A percentile compares a stretch with the other conserved stretches of the same genome.
Conservation (phyloP, 2,888 invertebrate genomes). For the Phengaris alcon region DNA sequence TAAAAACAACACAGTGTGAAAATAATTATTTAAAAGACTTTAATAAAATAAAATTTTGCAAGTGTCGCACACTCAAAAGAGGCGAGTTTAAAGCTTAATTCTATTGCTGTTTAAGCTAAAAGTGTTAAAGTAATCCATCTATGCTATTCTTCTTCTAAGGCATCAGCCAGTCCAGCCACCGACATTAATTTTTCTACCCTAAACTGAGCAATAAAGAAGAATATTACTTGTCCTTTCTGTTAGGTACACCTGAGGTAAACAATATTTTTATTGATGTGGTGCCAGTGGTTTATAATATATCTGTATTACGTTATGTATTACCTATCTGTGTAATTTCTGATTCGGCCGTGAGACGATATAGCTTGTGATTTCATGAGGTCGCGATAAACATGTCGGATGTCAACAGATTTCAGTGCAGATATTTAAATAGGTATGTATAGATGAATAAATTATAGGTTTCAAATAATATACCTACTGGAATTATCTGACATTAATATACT, state of each 20-base stretch:
- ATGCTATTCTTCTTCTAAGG: background rate
- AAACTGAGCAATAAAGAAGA: background rate
- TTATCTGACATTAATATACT: background rate
- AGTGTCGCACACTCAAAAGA: too few relatives aligned
- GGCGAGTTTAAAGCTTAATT: too few relatives aligned
- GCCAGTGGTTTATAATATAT: conserved; percentile 26
- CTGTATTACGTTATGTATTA: too few relatives aligned
- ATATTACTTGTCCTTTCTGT: background rate
- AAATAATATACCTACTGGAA: background rate
- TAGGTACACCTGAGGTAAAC: background rate
- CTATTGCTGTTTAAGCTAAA: too few relatives aligned
- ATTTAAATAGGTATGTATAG: background rate
- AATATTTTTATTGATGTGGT: conserved; percentile 13
- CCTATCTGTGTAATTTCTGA: conserved; percentile 1
- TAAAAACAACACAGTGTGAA: conserved; percentile 39
- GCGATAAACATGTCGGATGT: background rate
- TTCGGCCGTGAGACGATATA: conserved; percentile 1
- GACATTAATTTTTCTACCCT: too few relatives aligned
- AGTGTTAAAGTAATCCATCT: too few relatives aligned
- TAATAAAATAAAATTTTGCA: background rate
- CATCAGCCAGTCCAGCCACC: background rate
- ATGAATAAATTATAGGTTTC: background rate
- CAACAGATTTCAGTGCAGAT: background rate
- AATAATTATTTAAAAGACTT: background rate
- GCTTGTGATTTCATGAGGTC: background rate